Conservation (phyloP, 1,140 invertebrate species). For the Papilio xuthus region DNA sequence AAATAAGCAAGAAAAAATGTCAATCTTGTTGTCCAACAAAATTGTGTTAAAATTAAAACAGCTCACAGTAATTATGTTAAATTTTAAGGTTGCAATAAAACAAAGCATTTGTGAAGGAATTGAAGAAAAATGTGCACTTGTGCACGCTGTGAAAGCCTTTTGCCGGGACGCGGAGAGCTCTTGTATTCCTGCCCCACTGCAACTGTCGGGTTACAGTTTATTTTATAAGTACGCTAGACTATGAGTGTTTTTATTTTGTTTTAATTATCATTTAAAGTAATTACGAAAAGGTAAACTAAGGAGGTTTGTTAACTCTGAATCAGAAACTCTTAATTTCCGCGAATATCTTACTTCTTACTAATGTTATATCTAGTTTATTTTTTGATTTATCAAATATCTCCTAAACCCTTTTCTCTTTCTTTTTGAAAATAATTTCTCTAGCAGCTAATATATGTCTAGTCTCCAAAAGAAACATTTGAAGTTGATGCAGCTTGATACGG, state of each 20-base stretch:
- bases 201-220: conserved; percentile 22
- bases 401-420: too few species aligned
- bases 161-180: conserved; percentile 14
- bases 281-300: neutral
- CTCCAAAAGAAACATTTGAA: too few species aligned
- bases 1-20: neutral
- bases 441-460: too few species aligned
- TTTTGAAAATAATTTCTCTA: too few species aligned
- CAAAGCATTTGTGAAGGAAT: conserved; percentile 19
- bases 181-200: conserved; percentile 15
- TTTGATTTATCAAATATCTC: too few species aligned
- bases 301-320: too few species aligned
- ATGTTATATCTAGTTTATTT: too few species aligned
- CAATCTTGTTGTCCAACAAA: neutral
- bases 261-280: neutral
- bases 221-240: conserved; percentile 22
- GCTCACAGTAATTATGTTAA: conserved; percentile 1
- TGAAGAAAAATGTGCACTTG: conserved; percentile 22
- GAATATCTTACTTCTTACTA: too few species aligned
- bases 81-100: conserved; percentile 24
- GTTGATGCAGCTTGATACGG: too few species aligned
- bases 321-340: too few species aligned
- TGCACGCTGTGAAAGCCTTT: conserved; percentile 29
- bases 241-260: neutral
- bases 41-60: neutral